Base-by-base conservation (phyloP, 2,113 vertebrate species). In the Coreoperca whiteheadi region DNA sequence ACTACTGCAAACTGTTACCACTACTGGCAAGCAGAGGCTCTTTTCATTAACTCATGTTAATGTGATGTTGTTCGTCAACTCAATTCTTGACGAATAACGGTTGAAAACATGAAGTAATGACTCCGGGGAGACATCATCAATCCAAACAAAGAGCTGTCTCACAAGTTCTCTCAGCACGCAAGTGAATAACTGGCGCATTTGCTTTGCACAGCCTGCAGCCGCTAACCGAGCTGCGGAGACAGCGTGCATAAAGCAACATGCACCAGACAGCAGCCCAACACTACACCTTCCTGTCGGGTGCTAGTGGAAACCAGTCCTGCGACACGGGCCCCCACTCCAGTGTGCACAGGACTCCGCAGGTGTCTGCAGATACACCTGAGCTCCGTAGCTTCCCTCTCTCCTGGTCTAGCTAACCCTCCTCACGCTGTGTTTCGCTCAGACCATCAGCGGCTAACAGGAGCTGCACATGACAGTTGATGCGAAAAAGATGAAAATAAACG, bases 401-500 rank as follows among this genome's bases (percentile, higher is more conserved):
- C 12, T 54, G 3, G 70, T 15, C 12, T 5, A 14, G 48, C 69
- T 72, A 11, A 21, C 28, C 75, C 20, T 34, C 94, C 93, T 92
- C 91, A 81, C 86, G 80, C 83, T 76, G 77, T 60, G 85, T 50
- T 87, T 63, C 25, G 74, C 65, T 79, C 54, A 23, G 60, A 57
- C 57, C 79, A 72, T 57, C 72, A 37, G 68, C 77, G 34, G 79
- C 89, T 88, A 90, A 65, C 85, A 11, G 57, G 67, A 59, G 77
- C 84, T 60, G 85, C 87, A 87, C 86, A 90, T 84, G 89, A 91
- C 83, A 88, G 74, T 8, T 43, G 34, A 54, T 20, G 25, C 41
- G 21, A 61, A 48, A 81, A 81, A 6, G 37, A 48, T 15, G 16
- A n/a, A 83, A 76, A 79, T 76, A 78, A 82, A 65, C 71, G 54